Percentiles rank a stretch among this genome's conserved stretches.
phyloP scores from a whole-genome alignment of 1,140 invertebrate species.

The Zaprionus africanus region DNA sequence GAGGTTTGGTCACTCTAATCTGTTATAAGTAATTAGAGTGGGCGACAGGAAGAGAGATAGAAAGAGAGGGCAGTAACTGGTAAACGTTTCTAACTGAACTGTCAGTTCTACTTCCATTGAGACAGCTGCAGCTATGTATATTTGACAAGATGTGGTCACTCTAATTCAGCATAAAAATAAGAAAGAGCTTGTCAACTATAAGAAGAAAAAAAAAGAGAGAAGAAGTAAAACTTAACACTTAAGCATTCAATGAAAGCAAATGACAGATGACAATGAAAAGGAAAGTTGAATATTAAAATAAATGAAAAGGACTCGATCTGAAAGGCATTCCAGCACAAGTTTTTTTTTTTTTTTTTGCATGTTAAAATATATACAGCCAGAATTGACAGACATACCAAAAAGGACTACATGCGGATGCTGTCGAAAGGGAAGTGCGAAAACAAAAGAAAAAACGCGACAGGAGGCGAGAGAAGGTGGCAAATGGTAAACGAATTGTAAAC shows the following conservation, averaged over 20 bases:
- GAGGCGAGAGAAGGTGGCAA: neutral
- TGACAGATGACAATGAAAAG: neutral
- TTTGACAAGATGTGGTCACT: neutral
- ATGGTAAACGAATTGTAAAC: constrained; percentile 9
- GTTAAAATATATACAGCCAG: neutral
- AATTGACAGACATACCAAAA: neutral
- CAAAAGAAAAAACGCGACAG: neutral
- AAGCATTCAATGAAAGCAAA: neutral
- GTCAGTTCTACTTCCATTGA: neutral
- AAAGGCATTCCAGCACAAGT: neutral
- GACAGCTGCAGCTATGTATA: neutral
- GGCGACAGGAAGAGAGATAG: neutral
- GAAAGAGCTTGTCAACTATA: neutral
- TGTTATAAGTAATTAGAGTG: neutral
- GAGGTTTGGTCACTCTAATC: neutral
- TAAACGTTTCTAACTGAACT: neutral
- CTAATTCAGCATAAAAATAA: neutral
- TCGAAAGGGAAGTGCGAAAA: neutral
- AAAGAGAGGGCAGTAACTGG: neutral
- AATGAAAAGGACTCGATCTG: neutral
- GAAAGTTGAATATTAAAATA: neutral
- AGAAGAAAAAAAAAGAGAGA: neutral
- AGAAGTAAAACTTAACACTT: neutral
- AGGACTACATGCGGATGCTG: neutral
- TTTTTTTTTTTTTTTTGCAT: neutral